Base-by-base conservation (phyloP, 2,888 invertebrate species). In the Lamproptera curius region DNA sequence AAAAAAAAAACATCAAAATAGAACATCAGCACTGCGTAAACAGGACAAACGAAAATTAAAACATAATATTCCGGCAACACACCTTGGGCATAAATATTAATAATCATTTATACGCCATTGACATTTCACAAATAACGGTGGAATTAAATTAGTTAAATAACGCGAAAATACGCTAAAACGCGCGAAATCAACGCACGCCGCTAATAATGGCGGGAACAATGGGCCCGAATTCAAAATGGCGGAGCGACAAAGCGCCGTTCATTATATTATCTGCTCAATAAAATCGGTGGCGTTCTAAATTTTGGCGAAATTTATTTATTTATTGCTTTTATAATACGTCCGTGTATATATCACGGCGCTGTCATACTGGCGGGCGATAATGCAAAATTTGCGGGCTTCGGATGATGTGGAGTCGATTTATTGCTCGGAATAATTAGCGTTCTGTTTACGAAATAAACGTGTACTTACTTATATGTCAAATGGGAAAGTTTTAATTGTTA, bases 321-420 rank as follows among this genome's bases (percentile, higher is more conserved):
- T 85, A 85, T 82, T 79, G 80, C 86, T 80, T 84, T 85, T 84
- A 86, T 87, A 84, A 86, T 85, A 82, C 81, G 77, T 77, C 76
- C 73, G 80, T 74, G 76, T 82, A 84, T 86, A 86, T 87, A 86
- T 87, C 86, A 87, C 73, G 55, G 63, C 64, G 59, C 81, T 87
- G 87, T 85, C 87, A 81, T 78, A 80, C 75, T 72, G 72, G 73
- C 72, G 73, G 72, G 81, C 82, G 86, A 86, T 87, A 87, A 87
- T 87, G 84, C 84, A 81, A 77, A 84, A 85, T 84, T 83, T 80
- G 73, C 57, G 70, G 70, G 55, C 59, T 61, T 51, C 14, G 52
- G 61, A 60, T 63, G 36, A 50, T 37, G 31, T 77, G 59, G 82
- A 80, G 79, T 53, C 5, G 63, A 28, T 44, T 13, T 28, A 9